Evolutionary conservation across 2,888 invertebrate genomes (phyloP).

Genomic region (Folsomia manolachei): DNA sequence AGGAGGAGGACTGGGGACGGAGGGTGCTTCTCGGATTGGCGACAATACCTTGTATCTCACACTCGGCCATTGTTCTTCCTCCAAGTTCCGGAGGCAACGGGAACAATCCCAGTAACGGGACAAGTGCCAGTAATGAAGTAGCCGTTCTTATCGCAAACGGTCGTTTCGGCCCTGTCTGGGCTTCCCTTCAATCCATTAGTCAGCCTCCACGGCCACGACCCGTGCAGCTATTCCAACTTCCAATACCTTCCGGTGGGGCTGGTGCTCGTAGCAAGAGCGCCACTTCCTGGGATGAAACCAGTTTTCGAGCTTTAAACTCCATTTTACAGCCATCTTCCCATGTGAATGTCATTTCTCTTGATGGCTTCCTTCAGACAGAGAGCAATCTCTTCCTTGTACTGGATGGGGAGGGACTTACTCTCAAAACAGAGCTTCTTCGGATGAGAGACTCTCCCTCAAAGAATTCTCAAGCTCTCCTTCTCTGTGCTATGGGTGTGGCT

Average conservation of each 20-base stretch:
- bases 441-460: conserved; percentile 10
- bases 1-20: conserved; percentile 66
- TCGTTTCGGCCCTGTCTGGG: conserved; percentile 62
- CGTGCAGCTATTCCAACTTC: conserved; percentile 40
- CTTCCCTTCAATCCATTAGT: not conserved
- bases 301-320: not conserved
- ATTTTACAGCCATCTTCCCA: conserved; percentile 56
- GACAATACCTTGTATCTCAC: conserved; percentile 70
- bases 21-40: conserved; percentile 31
- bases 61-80: conserved; percentile 66
- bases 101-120: not conserved
- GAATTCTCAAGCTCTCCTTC: conserved; percentile 38
- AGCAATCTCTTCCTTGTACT: conserved; percentile 66
- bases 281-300: not conserved
- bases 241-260: conserved; percentile 27
- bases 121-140: conserved; percentile 9
- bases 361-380: conserved; percentile 75
- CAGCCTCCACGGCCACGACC: too few species aligned
- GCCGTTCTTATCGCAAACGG: conserved; percentile 69
- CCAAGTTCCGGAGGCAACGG: conserved; percentile 6
- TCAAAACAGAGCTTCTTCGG: conserved; percentile 14
- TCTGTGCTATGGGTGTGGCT: conserved; percentile 63
- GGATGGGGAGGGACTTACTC: conserved; percentile 59
- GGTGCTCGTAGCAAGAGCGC: conserved; percentile 3
- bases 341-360: conserved; percentile 68